phyloP scores from a whole-genome alignment of 2,888 invertebrate genomes.

The Cephus rjabovi region DNA sequence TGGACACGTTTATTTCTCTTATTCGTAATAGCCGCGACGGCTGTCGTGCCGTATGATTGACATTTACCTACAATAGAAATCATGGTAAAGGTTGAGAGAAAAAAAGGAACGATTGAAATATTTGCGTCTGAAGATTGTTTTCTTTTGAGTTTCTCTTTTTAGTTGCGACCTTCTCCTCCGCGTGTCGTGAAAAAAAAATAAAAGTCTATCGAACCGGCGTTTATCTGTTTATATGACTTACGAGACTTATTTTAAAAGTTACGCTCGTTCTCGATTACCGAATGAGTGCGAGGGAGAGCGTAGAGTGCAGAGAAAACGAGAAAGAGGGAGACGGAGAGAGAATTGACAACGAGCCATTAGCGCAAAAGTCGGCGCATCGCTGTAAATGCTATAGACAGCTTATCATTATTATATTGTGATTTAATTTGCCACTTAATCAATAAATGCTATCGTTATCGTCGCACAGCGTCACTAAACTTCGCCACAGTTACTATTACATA shows the following conservation, averaged over 20 bases:
- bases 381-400: not conserved
- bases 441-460: not conserved
- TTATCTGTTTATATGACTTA: not conserved
- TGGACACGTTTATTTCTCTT: not conserved
- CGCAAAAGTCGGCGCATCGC: not conserved
- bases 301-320: not conserved
- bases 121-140: not conserved
- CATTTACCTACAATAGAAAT: not conserved
- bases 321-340: not conserved
- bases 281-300: not conserved
- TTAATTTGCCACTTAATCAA: conserved; percentile 2
- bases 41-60: not conserved
- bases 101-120: not conserved
- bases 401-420: not conserved
- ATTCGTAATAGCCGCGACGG: not conserved
- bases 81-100: not conserved
- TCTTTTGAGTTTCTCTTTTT: not conserved
- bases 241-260: not conserved
- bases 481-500: not conserved
- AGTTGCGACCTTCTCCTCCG: not conserved
- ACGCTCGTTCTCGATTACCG: not conserved
- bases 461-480: not conserved
- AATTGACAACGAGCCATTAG: not conserved
- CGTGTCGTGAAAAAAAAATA: not conserved
- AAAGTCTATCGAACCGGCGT: not conserved